These are phyloP conservation scores for Drosophila seclusa DNA, from an alignment of 2,888 invertebrate genomes.

Conservation along the genomic window DNA sequence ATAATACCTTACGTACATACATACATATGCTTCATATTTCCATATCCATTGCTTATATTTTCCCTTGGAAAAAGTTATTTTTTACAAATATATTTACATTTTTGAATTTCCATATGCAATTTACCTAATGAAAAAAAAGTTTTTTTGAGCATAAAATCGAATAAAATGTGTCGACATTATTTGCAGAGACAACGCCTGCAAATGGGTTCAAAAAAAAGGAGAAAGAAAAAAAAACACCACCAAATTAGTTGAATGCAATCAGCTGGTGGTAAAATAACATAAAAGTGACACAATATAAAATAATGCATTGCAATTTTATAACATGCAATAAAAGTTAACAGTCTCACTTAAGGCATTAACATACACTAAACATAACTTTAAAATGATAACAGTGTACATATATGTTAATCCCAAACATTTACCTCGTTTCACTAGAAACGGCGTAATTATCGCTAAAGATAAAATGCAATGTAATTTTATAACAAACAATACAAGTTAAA, in stretches of 20 bases:
- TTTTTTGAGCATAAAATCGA: not conserved
- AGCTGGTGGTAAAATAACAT: slow-evolving; percentile 10
- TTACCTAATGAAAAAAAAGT: not conserved
- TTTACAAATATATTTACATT: not conserved
- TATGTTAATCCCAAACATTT: not conserved
- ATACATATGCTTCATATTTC: slow-evolving; percentile 4
- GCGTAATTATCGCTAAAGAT: not conserved
- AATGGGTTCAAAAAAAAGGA: not conserved
- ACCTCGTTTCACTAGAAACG: slow-evolving; percentile 4
- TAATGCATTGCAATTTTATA: not conserved
- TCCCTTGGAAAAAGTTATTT: not conserved
- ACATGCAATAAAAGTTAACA: not conserved
- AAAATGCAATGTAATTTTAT: not conserved
- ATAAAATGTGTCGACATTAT: not conserved
- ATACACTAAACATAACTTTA: not conserved
- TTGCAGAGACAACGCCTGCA: not conserved
- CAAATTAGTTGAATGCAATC: slow-evolving; percentile 3
- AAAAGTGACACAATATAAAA: not conserved
- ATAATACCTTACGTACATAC: slow-evolving; percentile 3
- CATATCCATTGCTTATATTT: not conserved
- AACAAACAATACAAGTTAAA: not conserved
- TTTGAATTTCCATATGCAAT: not conserved
- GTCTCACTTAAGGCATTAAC: not conserved
- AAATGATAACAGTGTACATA: not conserved
- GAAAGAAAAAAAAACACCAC: not conserved